phyloP scores from a whole-genome alignment of 2,113 vertebrate genomes.

The Panurus biarmicus region DNA sequence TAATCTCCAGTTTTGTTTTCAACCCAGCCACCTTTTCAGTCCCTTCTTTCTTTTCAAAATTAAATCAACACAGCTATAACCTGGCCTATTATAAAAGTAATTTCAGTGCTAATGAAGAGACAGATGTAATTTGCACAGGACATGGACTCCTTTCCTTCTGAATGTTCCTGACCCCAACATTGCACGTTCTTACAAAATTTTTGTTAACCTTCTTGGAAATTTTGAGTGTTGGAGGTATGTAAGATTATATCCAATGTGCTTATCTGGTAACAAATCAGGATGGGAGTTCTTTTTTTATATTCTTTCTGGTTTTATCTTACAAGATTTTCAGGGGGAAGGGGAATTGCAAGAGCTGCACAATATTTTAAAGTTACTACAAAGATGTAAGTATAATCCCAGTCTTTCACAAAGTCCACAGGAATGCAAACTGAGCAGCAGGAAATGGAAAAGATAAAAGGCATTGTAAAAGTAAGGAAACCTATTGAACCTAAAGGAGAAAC shows the following conservation, averaged over 20 bases:
- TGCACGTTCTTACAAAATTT: slow-evolving; percentile 19
- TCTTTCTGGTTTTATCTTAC: background rate
- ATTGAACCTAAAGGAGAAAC: background rate
- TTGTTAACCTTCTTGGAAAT: slow-evolving; percentile 26
- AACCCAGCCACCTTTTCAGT: background rate
- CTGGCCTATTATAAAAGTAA: background rate
- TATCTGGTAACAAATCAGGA: background rate
- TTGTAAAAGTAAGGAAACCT: background rate
- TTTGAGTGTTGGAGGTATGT: background rate
- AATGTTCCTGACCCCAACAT: slow-evolving; percentile 25
- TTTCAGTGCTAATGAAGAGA: background rate
- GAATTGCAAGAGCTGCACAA: background rate
- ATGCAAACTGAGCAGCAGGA: background rate
- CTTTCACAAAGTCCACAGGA: background rate
- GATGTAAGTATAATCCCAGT: background rate
- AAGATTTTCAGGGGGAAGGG: background rate
- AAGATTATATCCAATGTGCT: background rate
- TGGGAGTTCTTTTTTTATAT: background rate
- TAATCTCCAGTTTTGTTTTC: background rate
- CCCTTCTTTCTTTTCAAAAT: background rate
- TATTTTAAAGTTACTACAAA: background rate
- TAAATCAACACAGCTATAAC: background rate
- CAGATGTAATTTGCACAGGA: background rate
- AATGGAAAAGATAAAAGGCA: background rate
- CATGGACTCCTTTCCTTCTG: slow-evolving; percentile 27